Evolutionary conservation across 2,888 invertebrate genomes (phyloP), one percentile per base, ranked within the genome.

Genomic region (Epiblema foenella): DNA sequence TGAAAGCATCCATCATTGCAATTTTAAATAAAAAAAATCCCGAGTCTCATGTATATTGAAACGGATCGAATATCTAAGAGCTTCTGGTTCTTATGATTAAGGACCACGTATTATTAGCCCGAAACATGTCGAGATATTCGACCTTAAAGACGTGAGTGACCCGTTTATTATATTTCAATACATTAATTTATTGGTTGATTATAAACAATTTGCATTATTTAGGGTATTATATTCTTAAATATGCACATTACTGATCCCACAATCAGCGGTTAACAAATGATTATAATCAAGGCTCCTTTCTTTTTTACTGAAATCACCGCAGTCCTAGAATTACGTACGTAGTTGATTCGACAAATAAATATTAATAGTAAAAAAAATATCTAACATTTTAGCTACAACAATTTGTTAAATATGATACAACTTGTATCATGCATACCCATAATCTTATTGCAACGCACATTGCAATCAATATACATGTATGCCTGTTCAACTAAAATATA

Each of bases 321-420:
- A 57, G n/a, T 5, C 2, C 2, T 24, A 24, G 4, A 24, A 3
- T 24, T 24, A 24, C 24, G 24, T 24, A 24, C 24, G 24, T 24
- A 24, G 24, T 24, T 24, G 1, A 24, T 24, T 24, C 24, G 2
- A 24, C 4, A 24, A 24, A 4, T 24, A 42, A 42, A 15, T 46
- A 46, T n/a, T 46, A 46, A 46, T n/a, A n/a, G 46, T n/a, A n/a
- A n/a, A 12, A 46, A n/a, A n/a, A 57, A 15, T 37, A 0, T n/a
- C n/a, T 7, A 56, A 56, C 17, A 15, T 20, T 10, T 33, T 17
- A n/a, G 15, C 39, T 59, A 39, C 20, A 39, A 20, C 46, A 46
- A 58, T 58, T 1, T 20, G 33, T 29, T 29, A 37, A 58, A 58
- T 39, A 58, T 18, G 7, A 42, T 59, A 46, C n/a, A n/a, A n/a